These are phyloP conservation scores for Bellardia pandia DNA, from an alignment of 2,888 invertebrate genomes.

Conservation along the genomic window DNA sequence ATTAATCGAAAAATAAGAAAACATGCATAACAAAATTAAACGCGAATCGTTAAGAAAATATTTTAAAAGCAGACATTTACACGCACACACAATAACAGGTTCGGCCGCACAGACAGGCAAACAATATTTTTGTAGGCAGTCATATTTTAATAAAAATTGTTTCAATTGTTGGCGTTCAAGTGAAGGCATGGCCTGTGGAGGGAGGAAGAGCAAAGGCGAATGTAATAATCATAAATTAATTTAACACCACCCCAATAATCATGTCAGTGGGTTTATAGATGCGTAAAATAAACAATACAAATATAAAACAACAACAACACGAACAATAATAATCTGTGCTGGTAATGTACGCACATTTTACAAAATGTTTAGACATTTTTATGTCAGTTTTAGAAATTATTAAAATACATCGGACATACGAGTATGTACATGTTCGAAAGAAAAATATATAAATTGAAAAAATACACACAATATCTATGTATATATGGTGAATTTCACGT, in stretches of 20 bases:
- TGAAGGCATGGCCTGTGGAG: neutral
- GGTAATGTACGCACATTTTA: constrained; percentile 38
- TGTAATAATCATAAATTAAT: constrained; percentile 60
- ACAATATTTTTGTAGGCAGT: neutral
- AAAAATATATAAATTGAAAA: constrained; percentile 14
- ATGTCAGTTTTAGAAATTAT: constrained; percentile 55
- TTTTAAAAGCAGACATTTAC: constrained; percentile 12
- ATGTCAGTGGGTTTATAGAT: constrained; percentile 58
- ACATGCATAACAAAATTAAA: neutral
- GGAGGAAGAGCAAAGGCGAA: constrained; percentile 21
- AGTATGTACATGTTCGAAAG: constrained; percentile 8
- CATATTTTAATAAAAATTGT: constrained; percentile 29
- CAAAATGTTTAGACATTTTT: constrained; percentile 60
- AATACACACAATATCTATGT: constrained; percentile 9
- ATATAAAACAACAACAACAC: constrained; percentile 11
- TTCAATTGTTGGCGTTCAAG: constrained; percentile 15
- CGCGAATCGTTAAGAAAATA: neutral
- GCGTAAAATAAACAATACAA: constrained; percentile 56
- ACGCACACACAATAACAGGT: constrained; percentile 4
- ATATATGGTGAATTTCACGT: neutral
- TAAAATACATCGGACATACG: neutral
- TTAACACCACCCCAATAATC: constrained; percentile 62
- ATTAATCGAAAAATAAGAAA: constrained; percentile 9
- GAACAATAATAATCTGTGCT: constrained; percentile 18
- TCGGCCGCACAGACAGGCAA: neutral